phyloP scores from a whole-genome alignment of 2,113 vertebrate species.

The Neomonachus schauinslandi region DNA sequence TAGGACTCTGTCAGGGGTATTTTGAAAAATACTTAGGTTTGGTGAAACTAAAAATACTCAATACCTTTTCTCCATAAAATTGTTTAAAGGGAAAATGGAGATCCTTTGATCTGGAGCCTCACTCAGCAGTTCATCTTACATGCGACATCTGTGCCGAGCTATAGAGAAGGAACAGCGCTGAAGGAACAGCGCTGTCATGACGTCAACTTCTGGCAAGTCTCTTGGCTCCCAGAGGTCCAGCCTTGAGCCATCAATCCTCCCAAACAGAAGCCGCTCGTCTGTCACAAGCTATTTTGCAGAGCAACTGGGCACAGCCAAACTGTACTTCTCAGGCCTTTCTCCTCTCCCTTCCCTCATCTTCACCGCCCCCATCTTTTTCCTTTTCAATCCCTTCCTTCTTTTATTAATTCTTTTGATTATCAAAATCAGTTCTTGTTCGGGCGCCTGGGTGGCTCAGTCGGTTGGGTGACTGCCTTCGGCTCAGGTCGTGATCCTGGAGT shows the following conservation, averaged over 20 bases:
- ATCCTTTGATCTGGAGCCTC: constrained; percentile 4
- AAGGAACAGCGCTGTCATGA: background rate
- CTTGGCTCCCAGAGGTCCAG: background rate
- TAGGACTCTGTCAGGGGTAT: background rate
- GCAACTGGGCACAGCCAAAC: rapidly evolving
- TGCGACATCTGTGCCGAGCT: background rate
- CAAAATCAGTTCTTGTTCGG: background rate
- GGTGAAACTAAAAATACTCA: constrained; percentile 1
- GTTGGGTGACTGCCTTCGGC: no score
- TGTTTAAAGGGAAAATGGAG: background rate
- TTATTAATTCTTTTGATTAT: background rate
- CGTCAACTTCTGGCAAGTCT: background rate
- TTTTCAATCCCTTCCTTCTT: background rate
- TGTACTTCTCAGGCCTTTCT: background rate
- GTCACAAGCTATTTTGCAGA: constrained; percentile 45
- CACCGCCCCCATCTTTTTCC: background rate
- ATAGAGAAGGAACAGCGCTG: background rate
- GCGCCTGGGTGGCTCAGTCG: no score
- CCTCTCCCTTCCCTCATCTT: background rate
- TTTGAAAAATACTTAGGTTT: constrained; percentile 19
- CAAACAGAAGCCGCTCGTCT: background rate
- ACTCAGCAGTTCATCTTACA: background rate
- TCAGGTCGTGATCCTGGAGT: no score
- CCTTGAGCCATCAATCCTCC: background rate
- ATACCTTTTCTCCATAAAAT: background rate